These are phyloP conservation scores for Caenorhabditis japonica DNA, from an alignment of 2,888 invertebrate genomes.

Conservation along the genomic window DNA sequence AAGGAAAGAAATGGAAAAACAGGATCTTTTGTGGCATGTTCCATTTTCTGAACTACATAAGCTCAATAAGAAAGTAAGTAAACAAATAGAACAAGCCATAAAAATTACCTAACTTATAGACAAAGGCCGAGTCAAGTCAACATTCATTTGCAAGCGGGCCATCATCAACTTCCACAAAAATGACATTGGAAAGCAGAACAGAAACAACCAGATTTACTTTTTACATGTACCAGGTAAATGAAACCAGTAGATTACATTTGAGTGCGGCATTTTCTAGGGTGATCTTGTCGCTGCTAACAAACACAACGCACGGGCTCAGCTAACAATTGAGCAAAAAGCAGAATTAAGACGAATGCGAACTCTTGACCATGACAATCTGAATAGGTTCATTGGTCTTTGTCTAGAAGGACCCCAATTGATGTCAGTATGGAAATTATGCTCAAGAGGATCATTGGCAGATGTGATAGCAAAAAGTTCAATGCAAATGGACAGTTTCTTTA, in stretches of 20 bases:
- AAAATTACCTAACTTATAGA: not conserved
- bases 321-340: conserved; percentile 26
- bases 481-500: conserved; percentile 73
- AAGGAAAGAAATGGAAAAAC: conserved; percentile 49
- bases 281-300: conserved; percentile 55
- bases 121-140: conserved; percentile 37
- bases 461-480: conserved; percentile 53
- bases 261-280: conserved; percentile 26
- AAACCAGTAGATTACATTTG: too few species aligned
- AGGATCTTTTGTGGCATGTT: conserved; percentile 60
- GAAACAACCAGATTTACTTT: conserved; percentile 48
- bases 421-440: conserved; percentile 72
- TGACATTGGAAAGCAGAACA: conserved; percentile 49
- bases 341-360: conserved; percentile 62
- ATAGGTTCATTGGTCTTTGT: conserved; percentile 73
- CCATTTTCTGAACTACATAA: conserved; percentile 19
- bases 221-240: conserved; percentile 40
- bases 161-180: conserved; percentile 57
- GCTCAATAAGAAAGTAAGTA: conserved; percentile 27
- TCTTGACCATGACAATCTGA: conserved; percentile 74
- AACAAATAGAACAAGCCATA: not conserved
- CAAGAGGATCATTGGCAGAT: conserved; percentile 56
- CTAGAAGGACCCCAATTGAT: conserved; percentile 65
- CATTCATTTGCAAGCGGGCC: conserved; percentile 60
- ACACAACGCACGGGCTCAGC: conserved; percentile 25